Percentiles rank a stretch among this genome's conserved stretches.
phyloP scores from a whole-genome alignment of 2,113 vertebrate species.

The Lasiurus borealis region DNA sequence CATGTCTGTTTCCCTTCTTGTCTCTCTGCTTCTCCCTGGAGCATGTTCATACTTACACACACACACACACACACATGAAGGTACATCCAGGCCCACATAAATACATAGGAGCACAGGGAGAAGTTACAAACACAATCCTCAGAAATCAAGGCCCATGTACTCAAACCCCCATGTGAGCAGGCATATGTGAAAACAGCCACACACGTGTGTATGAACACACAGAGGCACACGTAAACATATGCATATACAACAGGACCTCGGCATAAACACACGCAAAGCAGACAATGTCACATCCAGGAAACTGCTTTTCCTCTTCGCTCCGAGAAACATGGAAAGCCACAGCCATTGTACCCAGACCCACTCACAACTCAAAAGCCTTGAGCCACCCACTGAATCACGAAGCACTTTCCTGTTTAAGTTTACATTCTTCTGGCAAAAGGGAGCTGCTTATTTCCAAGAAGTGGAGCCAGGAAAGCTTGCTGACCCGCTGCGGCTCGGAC shows the following conservation, averaged over 20 bases:
- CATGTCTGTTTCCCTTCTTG: neutral
- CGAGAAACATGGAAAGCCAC: neutral
- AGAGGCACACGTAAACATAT: neutral
- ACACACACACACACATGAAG: too few species aligned
- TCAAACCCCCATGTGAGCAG: too few species aligned
- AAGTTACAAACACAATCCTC: neutral
- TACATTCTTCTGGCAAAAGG: constrained; percentile 68
- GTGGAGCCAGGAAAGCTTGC: constrained; percentile 34
- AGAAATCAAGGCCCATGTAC: neutral
- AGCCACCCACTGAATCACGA: constrained; percentile 49
- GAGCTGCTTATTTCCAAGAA: constrained; percentile 75
- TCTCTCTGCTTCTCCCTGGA: neutral
- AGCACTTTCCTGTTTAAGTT: constrained; percentile 61
- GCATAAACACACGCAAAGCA: neutral
- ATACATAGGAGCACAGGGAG: neutral
- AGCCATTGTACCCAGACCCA: neutral
- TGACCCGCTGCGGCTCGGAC: neutral
- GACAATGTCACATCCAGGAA: neutral
- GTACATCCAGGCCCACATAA: neutral
- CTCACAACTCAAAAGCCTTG: neutral
- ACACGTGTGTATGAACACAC: neutral
- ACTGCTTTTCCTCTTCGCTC: neutral
- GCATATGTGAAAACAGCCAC: too few species aligned
- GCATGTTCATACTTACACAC: too few species aligned
- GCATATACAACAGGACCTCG: neutral